A percentile compares a stretch with the other conserved stretches of the same genome.
phyloP scores from a whole-genome alignment of 2,888 invertebrate genomes.

The Heliconius charithonia region DNA sequence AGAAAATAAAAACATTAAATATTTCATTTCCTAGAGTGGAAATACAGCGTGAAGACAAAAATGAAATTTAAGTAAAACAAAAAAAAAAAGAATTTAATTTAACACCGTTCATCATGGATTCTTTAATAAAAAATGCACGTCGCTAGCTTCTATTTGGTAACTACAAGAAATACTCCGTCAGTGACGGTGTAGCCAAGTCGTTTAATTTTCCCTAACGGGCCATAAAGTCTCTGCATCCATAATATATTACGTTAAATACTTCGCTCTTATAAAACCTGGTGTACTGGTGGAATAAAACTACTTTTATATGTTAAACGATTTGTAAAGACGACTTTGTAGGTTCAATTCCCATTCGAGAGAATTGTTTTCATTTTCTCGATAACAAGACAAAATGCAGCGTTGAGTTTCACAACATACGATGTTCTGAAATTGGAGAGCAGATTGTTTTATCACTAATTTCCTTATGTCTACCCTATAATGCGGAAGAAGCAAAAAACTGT shows the following conservation, averaged over 20 bases:
- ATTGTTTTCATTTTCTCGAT: neutral
- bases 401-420: too few relatives aligned
- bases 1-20: too few relatives aligned
- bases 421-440: neutral
- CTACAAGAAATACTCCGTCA: slow-evolving; percentile 21
- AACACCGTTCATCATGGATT: neutral
- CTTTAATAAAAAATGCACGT: slow-evolving; percentile 24
- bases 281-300: slow-evolving; percentile 9
- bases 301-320: too few relatives aligned
- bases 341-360: neutral
- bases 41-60: too few relatives aligned
- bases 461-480: too few relatives aligned
- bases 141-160: slow-evolving; percentile 14
- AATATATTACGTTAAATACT: slow-evolving; percentile 38
- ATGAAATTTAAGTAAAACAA: neutral
- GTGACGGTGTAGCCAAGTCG: slow-evolving; percentile 31
- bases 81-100: slow-evolving; percentile 5
- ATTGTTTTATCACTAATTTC: too few relatives aligned
- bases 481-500: too few relatives aligned
- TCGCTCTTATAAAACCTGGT: slow-evolving; percentile 33
- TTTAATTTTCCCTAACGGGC: slow-evolving; percentile 38
- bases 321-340: neutral
- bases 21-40: too few relatives aligned
- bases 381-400: neutral
- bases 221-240: slow-evolving; percentile 37